Conservation (phyloP, 2,888 invertebrate species). For the Brenthis ino region DNA sequence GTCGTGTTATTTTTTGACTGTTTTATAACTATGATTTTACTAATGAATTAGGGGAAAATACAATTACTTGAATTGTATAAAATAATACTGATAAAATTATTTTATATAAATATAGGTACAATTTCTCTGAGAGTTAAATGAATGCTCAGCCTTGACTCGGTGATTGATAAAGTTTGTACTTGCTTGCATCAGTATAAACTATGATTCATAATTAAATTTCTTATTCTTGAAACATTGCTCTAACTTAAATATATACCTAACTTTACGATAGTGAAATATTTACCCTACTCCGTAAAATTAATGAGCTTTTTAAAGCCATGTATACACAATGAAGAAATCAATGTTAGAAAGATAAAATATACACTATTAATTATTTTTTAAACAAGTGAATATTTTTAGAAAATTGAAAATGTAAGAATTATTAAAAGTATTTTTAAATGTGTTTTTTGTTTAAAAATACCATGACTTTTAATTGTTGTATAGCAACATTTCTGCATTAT, state of each 20-base stretch:
- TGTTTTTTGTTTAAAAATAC: neutral
- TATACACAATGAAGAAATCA: slow-evolving; percentile 15
- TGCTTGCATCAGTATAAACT: slow-evolving; percentile 7
- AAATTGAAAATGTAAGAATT: neutral
- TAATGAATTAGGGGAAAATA: too few relatives aligned
- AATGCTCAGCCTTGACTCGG: slow-evolving; percentile 14
- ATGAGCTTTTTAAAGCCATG: slow-evolving; percentile 16
- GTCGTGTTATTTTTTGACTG: too few relatives aligned
- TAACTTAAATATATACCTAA: slow-evolving; percentile 11
- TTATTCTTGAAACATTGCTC: slow-evolving; percentile 10
- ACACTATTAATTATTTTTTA: too few relatives aligned
- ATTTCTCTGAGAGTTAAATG: slow-evolving; percentile 3
- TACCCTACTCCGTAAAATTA: slow-evolving; percentile 15
- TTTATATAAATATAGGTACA: neutral
- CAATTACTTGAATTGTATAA: too few relatives aligned
- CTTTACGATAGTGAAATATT: slow-evolving; percentile 16
- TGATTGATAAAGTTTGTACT: slow-evolving; percentile 9
- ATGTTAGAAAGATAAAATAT: slow-evolving; percentile 7
- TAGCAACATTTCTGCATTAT: too few relatives aligned
- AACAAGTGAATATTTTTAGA: neutral
- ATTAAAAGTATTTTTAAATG: neutral
- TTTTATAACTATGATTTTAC: too few relatives aligned
- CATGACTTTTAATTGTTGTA: neutral
- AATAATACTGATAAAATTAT: too few relatives aligned
- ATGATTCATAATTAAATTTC: slow-evolving; percentile 20